Percentiles rank a stretch among this genome's conserved stretches.
phyloP scores from a whole-genome alignment of 2,888 invertebrate genomes.

The Dicyrtoma fusca region DNA sequence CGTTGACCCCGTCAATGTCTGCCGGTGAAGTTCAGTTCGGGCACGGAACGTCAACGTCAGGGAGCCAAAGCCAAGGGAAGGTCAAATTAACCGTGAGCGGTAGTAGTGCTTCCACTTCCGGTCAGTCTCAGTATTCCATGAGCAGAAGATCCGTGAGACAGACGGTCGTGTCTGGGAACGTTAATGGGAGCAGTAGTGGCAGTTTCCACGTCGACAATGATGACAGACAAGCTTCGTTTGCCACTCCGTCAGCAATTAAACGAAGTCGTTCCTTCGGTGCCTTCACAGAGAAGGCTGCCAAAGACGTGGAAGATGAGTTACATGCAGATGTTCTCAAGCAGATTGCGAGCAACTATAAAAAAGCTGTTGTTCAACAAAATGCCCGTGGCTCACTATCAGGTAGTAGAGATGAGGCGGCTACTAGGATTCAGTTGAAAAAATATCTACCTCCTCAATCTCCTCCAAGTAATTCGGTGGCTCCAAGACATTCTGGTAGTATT shows the following conservation, averaged over 20 bases:
- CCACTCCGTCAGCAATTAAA: constrained; percentile 37
- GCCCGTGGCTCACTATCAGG: too few relatives aligned
- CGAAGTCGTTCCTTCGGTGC: constrained; percentile 51
- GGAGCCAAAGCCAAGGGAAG: constrained; percentile 23
- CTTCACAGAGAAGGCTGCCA: constrained; percentile 50
- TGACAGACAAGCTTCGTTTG: constrained; percentile 20
- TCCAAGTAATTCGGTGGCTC: too few relatives aligned
- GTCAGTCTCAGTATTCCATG: constrained; percentile 49
- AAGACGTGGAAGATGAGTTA: constrained; percentile 46
- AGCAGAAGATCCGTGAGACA: constrained; percentile 46
- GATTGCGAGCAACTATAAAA: constrained; percentile 26
- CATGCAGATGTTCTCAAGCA: constrained; percentile 43
- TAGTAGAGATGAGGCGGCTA: neutral
- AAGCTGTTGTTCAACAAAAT: neutral
- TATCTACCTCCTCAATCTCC: constrained; percentile 13
- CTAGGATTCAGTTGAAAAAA: neutral
- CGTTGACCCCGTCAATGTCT: neutral
- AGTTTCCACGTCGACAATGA: constrained; percentile 1
- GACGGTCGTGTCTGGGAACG: too few relatives aligned
- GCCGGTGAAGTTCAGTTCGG: neutral
- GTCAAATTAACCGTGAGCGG: constrained; percentile 50
- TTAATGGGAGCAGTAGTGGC: too few relatives aligned
- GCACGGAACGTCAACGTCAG: too few relatives aligned
- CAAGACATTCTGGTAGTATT: too few relatives aligned
- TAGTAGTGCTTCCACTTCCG: constrained; percentile 42